Percentiles rank a stretch among this genome's conserved stretches.
Conservation (phyloP, 2,888 invertebrate species). For the Eueremaeus valkanovi region DNA sequence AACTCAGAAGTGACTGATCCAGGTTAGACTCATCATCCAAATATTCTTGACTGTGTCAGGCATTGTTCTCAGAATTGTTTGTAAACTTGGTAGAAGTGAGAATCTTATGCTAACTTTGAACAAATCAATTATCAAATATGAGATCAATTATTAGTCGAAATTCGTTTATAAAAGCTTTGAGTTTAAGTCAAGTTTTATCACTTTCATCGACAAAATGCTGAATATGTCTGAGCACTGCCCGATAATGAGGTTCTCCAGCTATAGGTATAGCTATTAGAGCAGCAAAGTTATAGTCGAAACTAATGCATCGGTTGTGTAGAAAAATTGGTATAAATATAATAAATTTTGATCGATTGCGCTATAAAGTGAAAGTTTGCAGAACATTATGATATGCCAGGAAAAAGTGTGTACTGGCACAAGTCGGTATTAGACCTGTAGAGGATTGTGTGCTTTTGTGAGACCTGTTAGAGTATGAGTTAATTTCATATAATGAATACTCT, state of each 20-base stretch:
- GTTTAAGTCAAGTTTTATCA: too few species aligned
- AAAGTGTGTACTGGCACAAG: background rate
- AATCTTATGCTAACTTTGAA: too few species aligned
- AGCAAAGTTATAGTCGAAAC: background rate
- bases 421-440: too few species aligned
- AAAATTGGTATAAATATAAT: background rate
- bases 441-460: background rate
- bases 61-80: background rate
- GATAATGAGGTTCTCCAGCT: background rate
- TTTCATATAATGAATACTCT: slow-evolving; percentile 7
- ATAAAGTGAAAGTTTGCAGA: background rate
- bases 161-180: too few species aligned
- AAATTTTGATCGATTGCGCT: background rate
- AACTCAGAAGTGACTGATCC: too few species aligned
- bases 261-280: background rate
- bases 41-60: too few species aligned
- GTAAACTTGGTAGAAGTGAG: too few species aligned
- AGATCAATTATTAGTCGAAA: too few species aligned
- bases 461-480: background rate
- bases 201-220: too few species aligned
- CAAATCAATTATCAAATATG: too few species aligned
- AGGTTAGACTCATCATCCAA: too few species aligned
- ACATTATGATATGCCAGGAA: too few species aligned
- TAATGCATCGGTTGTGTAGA: background rate
- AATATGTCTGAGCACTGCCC: background rate